A percentile compares a stretch with the other conserved stretches of the same genome.
These are phyloP conservation scores for Anastrepha ludens DNA, from an alignment of 1,140 invertebrate genomes.

Conservation along the genomic window DNA sequence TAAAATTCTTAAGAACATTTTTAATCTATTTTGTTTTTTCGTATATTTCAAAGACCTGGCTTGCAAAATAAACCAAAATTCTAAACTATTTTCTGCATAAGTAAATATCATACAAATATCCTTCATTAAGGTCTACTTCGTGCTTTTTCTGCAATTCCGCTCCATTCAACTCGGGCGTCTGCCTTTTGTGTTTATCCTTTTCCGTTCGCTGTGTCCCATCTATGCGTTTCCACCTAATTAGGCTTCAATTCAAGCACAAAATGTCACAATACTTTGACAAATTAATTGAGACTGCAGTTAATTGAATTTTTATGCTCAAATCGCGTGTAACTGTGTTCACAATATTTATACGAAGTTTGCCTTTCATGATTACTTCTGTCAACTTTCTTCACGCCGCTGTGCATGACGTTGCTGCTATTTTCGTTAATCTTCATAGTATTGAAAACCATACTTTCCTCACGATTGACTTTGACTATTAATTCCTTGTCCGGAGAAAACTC, in stretches of 20 bases:
- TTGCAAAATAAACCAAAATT: no score
- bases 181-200: no score
- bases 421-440: not conserved
- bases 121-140: no score
- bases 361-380: not conserved
- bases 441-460: not conserved
- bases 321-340: not conserved
- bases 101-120: no score
- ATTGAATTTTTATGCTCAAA: slow-evolving; percentile 14
- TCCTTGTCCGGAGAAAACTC: not conserved
- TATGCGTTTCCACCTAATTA: slow-evolving; percentile 4
- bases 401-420: not conserved
- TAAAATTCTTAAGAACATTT: no score
- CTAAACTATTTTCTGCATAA: no score
- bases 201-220: not conserved
- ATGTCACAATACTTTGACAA: not conserved
- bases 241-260: not conserved
- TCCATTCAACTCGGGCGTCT: no score
- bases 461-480: not conserved
- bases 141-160: no score
- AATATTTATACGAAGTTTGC: not conserved
- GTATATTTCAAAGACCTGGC: no score
- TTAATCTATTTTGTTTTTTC: no score
- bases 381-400: not conserved
- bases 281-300: slow-evolving; percentile 16